Conservation (phyloP, 2,888 invertebrate genomes). For the Eudemis profundana region DNA sequence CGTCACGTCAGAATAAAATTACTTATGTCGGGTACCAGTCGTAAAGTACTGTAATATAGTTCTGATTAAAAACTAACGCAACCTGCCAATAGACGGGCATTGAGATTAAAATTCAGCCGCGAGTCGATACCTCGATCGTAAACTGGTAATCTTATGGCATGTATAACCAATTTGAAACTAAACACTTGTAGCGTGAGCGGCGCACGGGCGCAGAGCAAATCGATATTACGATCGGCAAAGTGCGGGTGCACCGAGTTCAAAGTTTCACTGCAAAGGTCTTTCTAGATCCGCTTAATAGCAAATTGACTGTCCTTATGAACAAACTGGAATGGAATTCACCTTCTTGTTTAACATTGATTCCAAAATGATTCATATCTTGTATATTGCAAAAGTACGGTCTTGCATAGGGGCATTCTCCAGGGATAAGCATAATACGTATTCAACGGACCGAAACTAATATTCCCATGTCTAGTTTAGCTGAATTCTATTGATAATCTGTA, state of each 20-base stretch:
- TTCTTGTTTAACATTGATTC: too few species aligned
- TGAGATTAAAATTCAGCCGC: constrained; percentile 48
- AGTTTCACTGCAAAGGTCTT: constrained; percentile 26
- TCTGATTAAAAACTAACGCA: constrained; percentile 10
- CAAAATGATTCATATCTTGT: too few species aligned
- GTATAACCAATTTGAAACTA: constrained; percentile 62
- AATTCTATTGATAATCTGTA: too few species aligned
- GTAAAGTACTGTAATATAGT: constrained; percentile 4
- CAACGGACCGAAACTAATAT: too few species aligned
- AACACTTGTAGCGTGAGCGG: constrained; percentile 49
- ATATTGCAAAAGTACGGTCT: too few species aligned
- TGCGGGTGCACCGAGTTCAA: constrained; percentile 16
- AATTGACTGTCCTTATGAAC: too few species aligned
- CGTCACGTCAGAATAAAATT: not conserved
- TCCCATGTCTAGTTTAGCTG: too few species aligned
- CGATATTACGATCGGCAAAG: constrained; percentile 43
- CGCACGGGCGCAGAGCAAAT: constrained; percentile 48
- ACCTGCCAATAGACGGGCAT: constrained; percentile 8
- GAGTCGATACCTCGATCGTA: constrained; percentile 52
- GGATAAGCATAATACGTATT: too few species aligned
- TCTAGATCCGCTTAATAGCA: too few species aligned
- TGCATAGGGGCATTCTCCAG: too few species aligned
- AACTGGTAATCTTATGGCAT: constrained; percentile 59
- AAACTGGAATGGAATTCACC: too few species aligned
- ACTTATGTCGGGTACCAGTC: not conserved